A percentile compares a stretch with the other conserved stretches of the same genome.
Conservation (phyloP, 2,113 vertebrate genomes). For the Callochromis pleurospilus region DNA sequence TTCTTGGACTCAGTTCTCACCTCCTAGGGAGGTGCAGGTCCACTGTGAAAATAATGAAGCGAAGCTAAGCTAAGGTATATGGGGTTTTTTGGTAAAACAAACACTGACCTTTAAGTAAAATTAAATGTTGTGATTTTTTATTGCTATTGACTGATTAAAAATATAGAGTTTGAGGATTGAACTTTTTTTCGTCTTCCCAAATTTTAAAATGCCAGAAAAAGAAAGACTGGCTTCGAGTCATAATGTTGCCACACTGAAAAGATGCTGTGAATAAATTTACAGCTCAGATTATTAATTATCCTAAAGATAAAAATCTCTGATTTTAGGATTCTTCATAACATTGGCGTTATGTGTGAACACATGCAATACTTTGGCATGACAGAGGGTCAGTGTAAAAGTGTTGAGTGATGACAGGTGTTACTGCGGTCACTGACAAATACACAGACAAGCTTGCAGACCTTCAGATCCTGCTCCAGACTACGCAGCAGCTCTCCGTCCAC, state of each 20-base stretch:
- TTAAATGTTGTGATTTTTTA: not conserved
- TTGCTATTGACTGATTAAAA: not conserved
- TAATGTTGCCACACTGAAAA: not conserved
- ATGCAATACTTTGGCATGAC: not conserved
- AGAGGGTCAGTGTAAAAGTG: not conserved
- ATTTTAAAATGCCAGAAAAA: not conserved
- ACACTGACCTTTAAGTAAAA: not conserved
- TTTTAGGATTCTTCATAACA: not conserved
- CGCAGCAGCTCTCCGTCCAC: constrained; percentile 94
- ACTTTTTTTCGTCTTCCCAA: not conserved
- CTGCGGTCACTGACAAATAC: not conserved
- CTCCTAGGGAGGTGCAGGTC: accelerated
- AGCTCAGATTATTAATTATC: not conserved
- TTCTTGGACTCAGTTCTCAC: accelerated
- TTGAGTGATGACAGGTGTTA: not conserved
- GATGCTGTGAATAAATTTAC: not conserved
- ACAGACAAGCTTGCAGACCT: constrained; percentile 68
- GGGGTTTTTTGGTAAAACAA: accelerated
- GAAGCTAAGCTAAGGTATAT: not conserved
- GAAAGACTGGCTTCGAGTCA: not conserved
- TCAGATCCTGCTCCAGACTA: constrained; percentile 93
- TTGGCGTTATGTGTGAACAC: not conserved
- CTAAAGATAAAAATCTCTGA: not conserved
- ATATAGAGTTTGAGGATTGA: accelerated
- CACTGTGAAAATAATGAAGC: not conserved